These are phyloP conservation scores for Escarpia spicata DNA, from an alignment of 2,888 invertebrate genomes.

Conservation along the genomic window DNA sequence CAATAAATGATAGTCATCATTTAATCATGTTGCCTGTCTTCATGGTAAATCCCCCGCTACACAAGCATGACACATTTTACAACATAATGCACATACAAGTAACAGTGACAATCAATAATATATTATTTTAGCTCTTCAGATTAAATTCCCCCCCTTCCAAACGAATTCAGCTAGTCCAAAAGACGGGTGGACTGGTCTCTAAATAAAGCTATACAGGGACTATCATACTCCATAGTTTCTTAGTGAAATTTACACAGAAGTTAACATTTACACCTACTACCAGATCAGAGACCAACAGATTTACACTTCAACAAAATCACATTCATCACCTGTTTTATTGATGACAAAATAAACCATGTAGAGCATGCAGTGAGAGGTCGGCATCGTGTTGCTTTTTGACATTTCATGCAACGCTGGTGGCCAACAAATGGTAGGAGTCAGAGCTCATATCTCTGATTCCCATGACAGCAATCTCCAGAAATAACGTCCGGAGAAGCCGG, in stretches of 20 bases:
- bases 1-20: too few relatives aligned
- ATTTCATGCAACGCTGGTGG: background rate
- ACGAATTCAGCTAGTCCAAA: too few relatives aligned
- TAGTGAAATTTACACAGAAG: background rate
- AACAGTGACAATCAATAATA: too few relatives aligned
- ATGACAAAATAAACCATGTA: background rate
- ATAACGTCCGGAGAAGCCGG: background rate
- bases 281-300: background rate
- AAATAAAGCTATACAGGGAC: too few relatives aligned
- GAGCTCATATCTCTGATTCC: background rate
- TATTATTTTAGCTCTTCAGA: too few relatives aligned
- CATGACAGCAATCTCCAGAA: background rate
- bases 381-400: background rate
- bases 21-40: too few relatives aligned
- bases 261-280: background rate
- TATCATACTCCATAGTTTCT: background rate
- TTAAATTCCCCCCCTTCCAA: too few relatives aligned
- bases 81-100: too few relatives aligned
- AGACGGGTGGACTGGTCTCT: too few relatives aligned
- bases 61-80: too few relatives aligned
- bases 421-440: background rate
- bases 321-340: background rate
- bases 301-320: background rate
- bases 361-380: background rate
- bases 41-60: too few relatives aligned